Evolutionary conservation across 2,113 vertebrate species (phyloP).

Genomic region (Bos taurus): DNA sequence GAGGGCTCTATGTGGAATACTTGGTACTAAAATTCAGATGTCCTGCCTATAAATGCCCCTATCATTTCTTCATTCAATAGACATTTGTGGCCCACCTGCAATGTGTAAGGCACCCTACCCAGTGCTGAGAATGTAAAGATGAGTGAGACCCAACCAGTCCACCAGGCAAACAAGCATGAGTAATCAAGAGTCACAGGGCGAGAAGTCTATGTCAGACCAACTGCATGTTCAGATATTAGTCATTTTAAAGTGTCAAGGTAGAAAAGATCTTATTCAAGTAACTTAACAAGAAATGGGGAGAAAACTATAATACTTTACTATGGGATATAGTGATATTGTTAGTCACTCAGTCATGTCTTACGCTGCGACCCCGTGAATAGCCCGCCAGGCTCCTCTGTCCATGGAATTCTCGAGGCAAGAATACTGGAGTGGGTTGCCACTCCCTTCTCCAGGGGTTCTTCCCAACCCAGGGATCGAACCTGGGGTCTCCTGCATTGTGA

Average conservation of each 20-base stretch:
- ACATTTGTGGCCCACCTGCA: neutral
- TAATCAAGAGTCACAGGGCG: neutral
- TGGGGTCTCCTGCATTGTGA: neutral
- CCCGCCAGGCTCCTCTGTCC: neutral
- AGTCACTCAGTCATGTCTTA: neutral
- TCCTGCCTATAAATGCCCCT: neutral
- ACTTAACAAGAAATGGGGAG: neutral
- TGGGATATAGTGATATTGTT: neutral
- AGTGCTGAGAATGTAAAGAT: neutral
- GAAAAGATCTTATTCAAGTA: neutral
- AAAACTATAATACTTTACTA: neutral
- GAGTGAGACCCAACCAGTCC: neutral
- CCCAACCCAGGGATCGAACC: neutral
- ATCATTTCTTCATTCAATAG: neutral
- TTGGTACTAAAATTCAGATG: neutral
- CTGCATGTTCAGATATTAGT: neutral
- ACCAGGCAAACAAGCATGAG: neutral
- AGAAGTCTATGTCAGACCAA: neutral
- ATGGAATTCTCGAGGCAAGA: neutral
- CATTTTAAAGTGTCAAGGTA: neutral
- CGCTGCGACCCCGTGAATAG: neutral
- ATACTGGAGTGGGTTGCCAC: neutral
- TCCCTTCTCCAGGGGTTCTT: neutral
- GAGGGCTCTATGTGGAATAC: neutral
- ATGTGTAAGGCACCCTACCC: neutral